Evolutionary conservation across 2,888 invertebrate species (phyloP).

Genomic region (Clivina fossor): DNA sequence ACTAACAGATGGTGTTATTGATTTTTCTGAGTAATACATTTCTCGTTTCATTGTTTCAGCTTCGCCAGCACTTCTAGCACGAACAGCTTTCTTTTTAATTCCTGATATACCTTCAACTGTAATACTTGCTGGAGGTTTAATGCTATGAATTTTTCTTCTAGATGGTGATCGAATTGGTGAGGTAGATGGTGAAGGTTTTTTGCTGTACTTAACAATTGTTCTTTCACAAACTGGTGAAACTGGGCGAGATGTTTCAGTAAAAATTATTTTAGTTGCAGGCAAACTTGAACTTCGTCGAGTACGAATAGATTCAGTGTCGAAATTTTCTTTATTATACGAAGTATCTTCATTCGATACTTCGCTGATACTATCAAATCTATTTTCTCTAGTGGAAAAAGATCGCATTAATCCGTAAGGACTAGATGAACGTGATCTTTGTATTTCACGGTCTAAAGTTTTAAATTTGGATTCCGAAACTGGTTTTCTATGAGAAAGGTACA

Average conservation of each 20-base stretch:
- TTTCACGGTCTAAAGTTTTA: conserved; percentile 62
- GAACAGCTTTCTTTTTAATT: conserved; percentile 53
- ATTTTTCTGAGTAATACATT: conserved; percentile 41
- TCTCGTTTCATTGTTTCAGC: conserved; percentile 52
- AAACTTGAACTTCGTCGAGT: conserved; percentile 66
- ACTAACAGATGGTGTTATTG: conserved; percentile 43
- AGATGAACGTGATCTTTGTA: conserved; percentile 56
- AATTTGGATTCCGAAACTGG: conserved; percentile 75
- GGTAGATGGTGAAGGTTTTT: conserved; percentile 40
- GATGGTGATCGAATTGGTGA: conserved; percentile 67
- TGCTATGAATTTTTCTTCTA: conserved; percentile 63
- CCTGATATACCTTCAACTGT: conserved; percentile 49
- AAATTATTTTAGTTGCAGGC: conserved; percentile 61
- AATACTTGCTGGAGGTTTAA: conserved; percentile 53
- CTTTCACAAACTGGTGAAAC: conserved; percentile 51
- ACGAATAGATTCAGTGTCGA: conserved; percentile 49
- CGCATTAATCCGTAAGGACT: conserved; percentile 52
- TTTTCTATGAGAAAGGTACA: conserved; percentile 68
- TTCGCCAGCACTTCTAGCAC: conserved; percentile 69
- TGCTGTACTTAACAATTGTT: conserved; percentile 20
- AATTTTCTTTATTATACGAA: conserved; percentile 44
- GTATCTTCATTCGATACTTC: conserved; percentile 48
- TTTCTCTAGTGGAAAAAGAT: conserved; percentile 46
- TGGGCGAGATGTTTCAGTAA: conserved; percentile 56
- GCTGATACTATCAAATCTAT: conserved; percentile 49